These are phyloP conservation scores for Microctonus hyperodae DNA, from an alignment of 2,888 invertebrate species.

Conservation along the genomic window DNA sequence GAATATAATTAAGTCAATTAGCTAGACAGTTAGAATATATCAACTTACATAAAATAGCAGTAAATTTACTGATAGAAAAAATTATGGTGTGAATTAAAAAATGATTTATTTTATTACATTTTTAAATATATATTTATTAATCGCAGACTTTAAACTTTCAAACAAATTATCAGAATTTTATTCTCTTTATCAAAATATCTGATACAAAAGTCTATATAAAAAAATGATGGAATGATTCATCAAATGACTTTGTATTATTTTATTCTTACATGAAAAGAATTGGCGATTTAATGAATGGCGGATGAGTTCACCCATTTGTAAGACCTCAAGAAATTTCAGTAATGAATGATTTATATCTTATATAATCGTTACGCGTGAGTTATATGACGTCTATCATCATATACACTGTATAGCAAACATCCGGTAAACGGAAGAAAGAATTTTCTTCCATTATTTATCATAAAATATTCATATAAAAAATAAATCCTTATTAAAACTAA, in stretches of 20 bases:
- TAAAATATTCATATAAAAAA: not conserved
- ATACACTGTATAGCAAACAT: conserved; percentile 19
- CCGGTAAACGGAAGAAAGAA: conserved; percentile 22
- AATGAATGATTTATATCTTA: conserved; percentile 14
- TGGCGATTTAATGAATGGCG: too few species aligned
- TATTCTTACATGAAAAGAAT: not conserved
- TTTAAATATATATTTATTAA: too few species aligned
- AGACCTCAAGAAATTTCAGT: conserved; percentile 10
- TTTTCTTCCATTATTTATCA: conserved; percentile 16
- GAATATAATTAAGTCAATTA: not conserved
- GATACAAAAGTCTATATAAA: too few species aligned
- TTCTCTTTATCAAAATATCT: too few species aligned
- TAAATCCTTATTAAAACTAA: not conserved
- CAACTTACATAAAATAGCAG: not conserved
- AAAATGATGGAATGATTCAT: too few species aligned
- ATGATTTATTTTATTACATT: too few species aligned
- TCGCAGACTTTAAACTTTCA: too few species aligned
- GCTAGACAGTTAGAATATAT: not conserved
- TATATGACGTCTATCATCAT: conserved; percentile 20
- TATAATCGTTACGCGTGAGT: conserved; percentile 13
- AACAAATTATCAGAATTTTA: too few species aligned
- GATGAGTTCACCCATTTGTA: not conserved
- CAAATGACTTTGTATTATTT: too few species aligned
- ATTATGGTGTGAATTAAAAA: too few species aligned
- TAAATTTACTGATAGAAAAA: too few species aligned